These are phyloP conservation scores for Oreochromis aureus DNA, from an alignment of 2,113 vertebrate species.

Conservation along the genomic window DNA sequence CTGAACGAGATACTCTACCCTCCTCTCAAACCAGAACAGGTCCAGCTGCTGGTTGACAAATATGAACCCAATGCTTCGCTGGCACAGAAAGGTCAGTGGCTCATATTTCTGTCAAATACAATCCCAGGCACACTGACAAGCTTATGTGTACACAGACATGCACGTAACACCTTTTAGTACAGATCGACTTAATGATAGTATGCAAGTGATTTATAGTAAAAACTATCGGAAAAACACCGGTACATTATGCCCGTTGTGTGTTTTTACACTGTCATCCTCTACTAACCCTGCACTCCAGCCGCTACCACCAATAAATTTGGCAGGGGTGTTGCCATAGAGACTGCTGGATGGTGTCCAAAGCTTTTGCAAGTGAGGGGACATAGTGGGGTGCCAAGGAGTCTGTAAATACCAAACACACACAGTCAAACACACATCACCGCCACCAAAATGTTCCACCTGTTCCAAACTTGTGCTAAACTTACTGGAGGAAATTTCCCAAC, in stretches of 20 bases:
- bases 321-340: slow-evolving; percentile 33
- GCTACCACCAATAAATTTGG: neutral
- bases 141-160: neutral
- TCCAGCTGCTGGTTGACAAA: slow-evolving; percentile 93
- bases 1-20: slow-evolving; percentile 98
- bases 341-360: neutral
- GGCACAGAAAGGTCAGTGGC: slow-evolving; percentile 85
- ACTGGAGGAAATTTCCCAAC: neutral
- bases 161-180: neutral
- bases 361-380: neutral
- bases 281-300: neutral
- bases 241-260: neutral
- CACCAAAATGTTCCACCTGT: neutral
- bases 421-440: neutral
- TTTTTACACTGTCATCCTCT: neutral
- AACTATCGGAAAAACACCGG: neutral
- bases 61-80: slow-evolving; percentile 85
- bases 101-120: neutral
- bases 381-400: slow-evolving; percentile 20
- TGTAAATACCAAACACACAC: slow-evolving; percentile 5
- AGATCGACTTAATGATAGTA: neutral
- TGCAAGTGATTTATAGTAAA: neutral
- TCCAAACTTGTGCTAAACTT: neutral
- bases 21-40: slow-evolving; percentile 92
- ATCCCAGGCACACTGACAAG: neutral